Base-by-base conservation (phyloP, 1,140 invertebrate species). In the Drosophila littoralis region DNA sequence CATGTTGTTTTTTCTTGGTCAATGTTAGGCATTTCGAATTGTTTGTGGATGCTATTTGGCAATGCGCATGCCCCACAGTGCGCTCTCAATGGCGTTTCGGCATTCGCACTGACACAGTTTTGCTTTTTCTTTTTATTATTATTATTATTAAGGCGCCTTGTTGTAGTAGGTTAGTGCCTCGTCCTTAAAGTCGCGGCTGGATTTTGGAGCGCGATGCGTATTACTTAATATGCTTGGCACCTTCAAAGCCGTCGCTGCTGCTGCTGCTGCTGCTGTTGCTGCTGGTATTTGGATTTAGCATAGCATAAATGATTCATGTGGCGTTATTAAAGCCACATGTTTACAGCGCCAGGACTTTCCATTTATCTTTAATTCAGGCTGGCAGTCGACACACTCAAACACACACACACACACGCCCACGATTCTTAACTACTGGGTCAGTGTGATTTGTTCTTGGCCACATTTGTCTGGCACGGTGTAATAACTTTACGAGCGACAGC, bases 161-260 rank as follows among this genome's bases (percentile, higher is more conserved):
- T 74, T 78, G 84, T 88, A 88, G 84, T 88, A 88, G 84, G 84
- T 88, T 88, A 88, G 84, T 88, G 80, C 70, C 80, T 79, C 79
- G 65, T 57, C 50, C 66, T 64, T 63, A 75, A 69, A 74, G 65
- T 58, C 57, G 50, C 50, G 33, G 40, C 52, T 48, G 40, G 22
- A 42, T 57, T 52, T 48, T 12, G 45, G 28, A 60, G 45, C 36
- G 12, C 17, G 57, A 28, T 58, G 52, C 46, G 64, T 66, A 74
- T 89, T 88, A 83, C 84, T 88, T 89, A 88, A 88, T 88, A 83
- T 89, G 84, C 84, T 58, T 69, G 80, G 58, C 83, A 88, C 84
- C 83, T 89, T 80, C 70, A 59, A 52, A 63, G 46, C 46, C 13
- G 46, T n/a, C n/a, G 42, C n/a, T 7, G 13, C 45, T 48, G 45